Conservation (phyloP, 2,888 invertebrate species). For the Acanthosoma haemorrhoidale region DNA sequence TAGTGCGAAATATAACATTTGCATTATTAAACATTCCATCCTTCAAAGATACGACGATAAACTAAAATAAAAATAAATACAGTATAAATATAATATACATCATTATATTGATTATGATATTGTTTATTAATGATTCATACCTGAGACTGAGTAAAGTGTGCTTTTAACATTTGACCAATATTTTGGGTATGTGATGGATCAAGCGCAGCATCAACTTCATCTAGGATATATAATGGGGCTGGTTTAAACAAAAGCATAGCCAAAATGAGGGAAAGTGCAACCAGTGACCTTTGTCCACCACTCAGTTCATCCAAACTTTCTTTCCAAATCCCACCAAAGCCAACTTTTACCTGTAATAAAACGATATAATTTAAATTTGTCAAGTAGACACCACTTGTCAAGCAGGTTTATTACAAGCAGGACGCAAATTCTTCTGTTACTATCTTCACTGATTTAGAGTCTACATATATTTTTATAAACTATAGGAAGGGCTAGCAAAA, state of each 20-base stretch:
- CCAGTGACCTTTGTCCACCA: conserved; percentile 93
- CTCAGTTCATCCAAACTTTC: conserved; percentile 92
- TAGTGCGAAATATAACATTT: conserved; percentile 91
- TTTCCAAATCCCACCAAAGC: conserved; percentile 91
- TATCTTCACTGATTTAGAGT: too few relatives aligned
- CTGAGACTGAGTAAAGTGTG: conserved; percentile 83
- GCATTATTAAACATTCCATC: conserved; percentile 99
- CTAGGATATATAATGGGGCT: conserved; percentile 95
- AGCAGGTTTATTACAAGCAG: too few relatives aligned
- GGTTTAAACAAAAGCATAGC: conserved; percentile 96
- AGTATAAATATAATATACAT: not conserved
- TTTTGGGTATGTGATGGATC: conserved; percentile 98
- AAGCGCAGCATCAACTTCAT: conserved; percentile 97
- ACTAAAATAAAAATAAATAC: conserved; percentile 58
- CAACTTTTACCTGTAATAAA: conserved; percentile 63
- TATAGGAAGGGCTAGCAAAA: too few relatives aligned
- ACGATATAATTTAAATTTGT: not conserved
- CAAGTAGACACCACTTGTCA: not conserved
- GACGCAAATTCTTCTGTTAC: not conserved
- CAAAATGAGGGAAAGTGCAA: conserved; percentile 90
- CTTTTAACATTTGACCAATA: conserved; percentile 90
- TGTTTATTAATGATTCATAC: conserved; percentile 46
- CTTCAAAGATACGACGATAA: conserved; percentile 95
- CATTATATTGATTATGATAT: not conserved
- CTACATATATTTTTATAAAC: too few relatives aligned